These are phyloP conservation scores for Amiota minor DNA, from an alignment of 2,888 invertebrate genomes.

Conservation along the genomic window DNA sequence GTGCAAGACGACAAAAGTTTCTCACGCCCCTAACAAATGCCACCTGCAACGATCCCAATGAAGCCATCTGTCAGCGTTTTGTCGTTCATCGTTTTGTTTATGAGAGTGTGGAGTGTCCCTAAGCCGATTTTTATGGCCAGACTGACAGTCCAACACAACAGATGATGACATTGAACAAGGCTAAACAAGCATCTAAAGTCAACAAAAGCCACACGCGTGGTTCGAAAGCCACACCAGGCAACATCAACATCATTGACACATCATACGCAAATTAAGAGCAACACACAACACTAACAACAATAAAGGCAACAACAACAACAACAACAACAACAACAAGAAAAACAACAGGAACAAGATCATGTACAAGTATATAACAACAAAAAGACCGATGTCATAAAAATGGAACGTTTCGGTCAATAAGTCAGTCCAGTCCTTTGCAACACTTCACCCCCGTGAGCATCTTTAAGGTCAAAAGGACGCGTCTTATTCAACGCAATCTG, in stretches of 20 bases:
- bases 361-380: constrained; percentile 7
- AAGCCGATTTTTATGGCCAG: constrained; percentile 66
- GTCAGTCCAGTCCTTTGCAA: neutral
- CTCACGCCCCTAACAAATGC: constrained; percentile 10
- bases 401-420: neutral
- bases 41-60: constrained; percentile 53
- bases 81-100: constrained; percentile 63
- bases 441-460: constrained; percentile 18
- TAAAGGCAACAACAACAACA: neutral
- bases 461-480: constrained; percentile 70
- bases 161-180: constrained; percentile 3
- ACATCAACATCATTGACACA: constrained; percentile 64
- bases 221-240: constrained; percentile 7
- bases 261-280: constrained; percentile 66
- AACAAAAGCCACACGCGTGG: constrained; percentile 59
- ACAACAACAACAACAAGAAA: neutral
- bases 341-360: neutral
- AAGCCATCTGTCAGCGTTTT: constrained; percentile 70
- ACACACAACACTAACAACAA: constrained; percentile 36
- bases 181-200: constrained; percentile 29
- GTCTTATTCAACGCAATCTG: constrained; percentile 67
- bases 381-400: constrained; percentile 19
- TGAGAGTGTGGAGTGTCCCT: constrained; percentile 49
- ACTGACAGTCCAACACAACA: constrained; percentile 31
- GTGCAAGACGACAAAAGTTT: neutral